Evolutionary conservation across 2,113 vertebrate species (phyloP), one percentile per base, ranked within the genome.

Genomic region (Poecilia latipinna): DNA sequence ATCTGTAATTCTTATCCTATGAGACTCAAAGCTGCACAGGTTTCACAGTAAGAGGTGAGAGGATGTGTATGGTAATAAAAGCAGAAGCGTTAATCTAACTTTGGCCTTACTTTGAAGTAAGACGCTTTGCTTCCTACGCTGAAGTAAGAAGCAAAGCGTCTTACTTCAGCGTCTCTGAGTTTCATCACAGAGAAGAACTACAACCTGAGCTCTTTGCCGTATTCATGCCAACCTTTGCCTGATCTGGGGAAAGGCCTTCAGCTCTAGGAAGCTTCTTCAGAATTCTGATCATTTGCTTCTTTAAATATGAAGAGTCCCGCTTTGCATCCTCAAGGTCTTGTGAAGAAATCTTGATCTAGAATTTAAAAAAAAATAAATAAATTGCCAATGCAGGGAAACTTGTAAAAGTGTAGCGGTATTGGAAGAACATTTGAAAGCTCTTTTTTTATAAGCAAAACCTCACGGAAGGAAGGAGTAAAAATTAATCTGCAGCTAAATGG

Each of bases 281-380:
- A 37, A 96, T 89, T 80, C 92, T 77, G 15, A 94, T 82, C 72
- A 96, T 91, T 68, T 96, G 95, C 33, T 92, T 91, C 78, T 95
- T 95, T 88, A 97, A 91, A 85, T 95, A 94, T 77, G 94, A 95
- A 8, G 82, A 95, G 79, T 96, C 92, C 32, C 94, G 82, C 72
- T 93, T 96, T 85, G 96, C 95, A 65, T 95, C 96, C 84, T 96
- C 94, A 67, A 97, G 94, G 68, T 97, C 95, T 90, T 91, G 90
- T 67, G 93, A 92, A 65, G 92, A 95, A 57, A 93, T 88, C 78
- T 94, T 93, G 74, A 97, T 92, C 96, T 96, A 78, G 67, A 89
- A 80, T 66, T 64, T 24, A 33, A 76, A 72, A 37, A 6, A 39
- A n/a, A 2, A 29, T 26, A 26, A 26, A 26, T 26, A 26, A 26